Base-by-base conservation (phyloP, 2,797 vertebrate species). In the Anolis apletophallus region DNA sequence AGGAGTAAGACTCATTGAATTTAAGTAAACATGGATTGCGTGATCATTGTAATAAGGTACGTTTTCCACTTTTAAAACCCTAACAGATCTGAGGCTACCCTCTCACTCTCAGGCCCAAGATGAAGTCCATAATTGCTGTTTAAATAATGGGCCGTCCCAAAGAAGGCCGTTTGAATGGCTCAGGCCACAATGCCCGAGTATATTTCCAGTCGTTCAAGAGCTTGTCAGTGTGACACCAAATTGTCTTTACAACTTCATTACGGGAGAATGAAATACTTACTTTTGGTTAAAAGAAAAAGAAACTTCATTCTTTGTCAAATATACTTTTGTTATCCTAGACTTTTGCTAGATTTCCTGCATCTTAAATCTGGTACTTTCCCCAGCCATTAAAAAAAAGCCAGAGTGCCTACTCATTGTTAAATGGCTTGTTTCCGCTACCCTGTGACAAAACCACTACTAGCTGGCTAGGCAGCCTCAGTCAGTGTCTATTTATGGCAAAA, bases 401-500 rank as follows among this genome's bases (percentile, higher is more conserved):
- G 95, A 97, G 97, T 96, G 96, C 94, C 88, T 92, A 93, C 64
- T 92, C 95, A 95, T 97, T 97, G 96, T 97, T 96, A 94, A 87
- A 93, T 36, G 69, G 94, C 95, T 93, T 94, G 95, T 97, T 97
- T 97, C 96, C 95, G 95, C 95, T 96, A 92, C 93, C 88, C 40
- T 92, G 91, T 94, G 94, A 97, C 96, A 97, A 97, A 98, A 98
- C 97, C 97, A 97, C 96, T 96, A 97, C 96, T 96, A 97, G 97
- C 96, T 98, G 98, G 98, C 98, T 98, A 98, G 98, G 98, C 98
- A 99, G 98, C 97, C 97, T 96, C 96, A 97, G 98, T 97, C 98
- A 98, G 98, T 98, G 98, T 99, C 98, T 98, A 98, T 97, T 98
- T 97, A 97, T 98, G 98, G 98, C 98, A 98, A 98, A 97, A 98